Evolutionary conservation across 2,888 invertebrate species (phyloP).

Genomic region (Pandemis heparana): DNA sequence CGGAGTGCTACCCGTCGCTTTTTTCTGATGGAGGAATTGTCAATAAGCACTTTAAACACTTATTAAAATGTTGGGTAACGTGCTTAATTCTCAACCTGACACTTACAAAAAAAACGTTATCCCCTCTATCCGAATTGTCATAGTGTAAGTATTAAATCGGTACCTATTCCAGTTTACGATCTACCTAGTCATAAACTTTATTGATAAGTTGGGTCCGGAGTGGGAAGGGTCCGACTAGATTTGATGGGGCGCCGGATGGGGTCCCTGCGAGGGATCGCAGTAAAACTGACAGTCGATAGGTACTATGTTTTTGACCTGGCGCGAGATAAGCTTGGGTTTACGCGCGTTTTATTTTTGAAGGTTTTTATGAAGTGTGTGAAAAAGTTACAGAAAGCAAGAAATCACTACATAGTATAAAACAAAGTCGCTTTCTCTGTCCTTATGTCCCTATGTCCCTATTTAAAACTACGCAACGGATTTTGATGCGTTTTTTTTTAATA

Average conservation of each 20-base stretch:
- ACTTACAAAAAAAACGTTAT: background rate
- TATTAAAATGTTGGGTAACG: too few relatives aligned
- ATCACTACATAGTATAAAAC: too few relatives aligned
- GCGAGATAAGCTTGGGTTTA: background rate
- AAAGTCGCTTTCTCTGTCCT: too few relatives aligned
- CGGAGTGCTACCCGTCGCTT: too few relatives aligned
- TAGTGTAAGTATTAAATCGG: background rate
- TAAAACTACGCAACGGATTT: too few relatives aligned
- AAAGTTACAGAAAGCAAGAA: too few relatives aligned
- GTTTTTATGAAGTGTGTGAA: background rate
- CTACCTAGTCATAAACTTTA: conserved; percentile 15
- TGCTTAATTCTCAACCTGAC: background rate
- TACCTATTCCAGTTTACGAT: conserved; percentile 3
- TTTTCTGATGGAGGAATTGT: too few relatives aligned
- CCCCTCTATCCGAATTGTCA: background rate
- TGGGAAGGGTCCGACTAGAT: conserved; percentile 25
- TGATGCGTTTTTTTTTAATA: too few relatives aligned
- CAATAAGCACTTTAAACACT: too few relatives aligned
- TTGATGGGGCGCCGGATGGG: conserved; percentile 19
- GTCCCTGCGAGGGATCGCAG: conserved; percentile 15
- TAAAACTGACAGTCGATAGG: conserved; percentile 14
- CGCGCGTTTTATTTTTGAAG: background rate
- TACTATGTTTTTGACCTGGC: conserved; percentile 3
- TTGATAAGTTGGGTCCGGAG: conserved; percentile 6
- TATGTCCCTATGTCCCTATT: too few relatives aligned